These are phyloP conservation scores for Leiothrix lutea DNA, from an alignment of 2,113 vertebrate species.

Conservation along the genomic window DNA sequence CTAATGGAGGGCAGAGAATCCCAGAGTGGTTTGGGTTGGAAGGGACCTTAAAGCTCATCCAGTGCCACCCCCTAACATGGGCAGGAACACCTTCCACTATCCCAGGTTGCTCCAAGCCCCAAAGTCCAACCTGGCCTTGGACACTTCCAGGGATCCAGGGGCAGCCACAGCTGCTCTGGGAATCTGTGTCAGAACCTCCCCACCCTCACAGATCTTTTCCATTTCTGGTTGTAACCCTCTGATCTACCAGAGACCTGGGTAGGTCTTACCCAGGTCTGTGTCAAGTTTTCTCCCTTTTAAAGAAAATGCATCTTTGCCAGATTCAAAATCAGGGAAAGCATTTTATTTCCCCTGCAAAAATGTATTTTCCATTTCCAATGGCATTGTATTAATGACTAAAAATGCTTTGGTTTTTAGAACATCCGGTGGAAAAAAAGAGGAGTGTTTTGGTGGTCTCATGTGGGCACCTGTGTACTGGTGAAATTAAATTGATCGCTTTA, in stretches of 20 bases:
- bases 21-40: not conserved
- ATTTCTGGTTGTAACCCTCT: not conserved
- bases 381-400: not conserved
- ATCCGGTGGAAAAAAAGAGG: not conserved
- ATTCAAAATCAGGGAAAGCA: not conserved
- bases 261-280: accelerated
- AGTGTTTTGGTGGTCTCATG: not conserved
- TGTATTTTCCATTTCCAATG: not conserved
- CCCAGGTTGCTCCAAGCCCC: not conserved
- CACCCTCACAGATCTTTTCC: not conserved
- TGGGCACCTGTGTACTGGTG: not conserved
- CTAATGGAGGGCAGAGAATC: not conserved
- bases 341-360: not conserved
- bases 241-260: not conserved
- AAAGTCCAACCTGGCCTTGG: accelerated
- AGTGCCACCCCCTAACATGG: not conserved
- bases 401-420: not conserved
- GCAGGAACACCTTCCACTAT: not conserved
- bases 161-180: not conserved
- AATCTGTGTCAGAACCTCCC: accelerated
- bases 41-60: not conserved
- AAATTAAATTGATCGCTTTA: not conserved
- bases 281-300: not conserved
- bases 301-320: not conserved
- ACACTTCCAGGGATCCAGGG: accelerated